phyloP scores from a whole-genome alignment of 2,113 vertebrate genomes.

The Circaetus gallicus region DNA sequence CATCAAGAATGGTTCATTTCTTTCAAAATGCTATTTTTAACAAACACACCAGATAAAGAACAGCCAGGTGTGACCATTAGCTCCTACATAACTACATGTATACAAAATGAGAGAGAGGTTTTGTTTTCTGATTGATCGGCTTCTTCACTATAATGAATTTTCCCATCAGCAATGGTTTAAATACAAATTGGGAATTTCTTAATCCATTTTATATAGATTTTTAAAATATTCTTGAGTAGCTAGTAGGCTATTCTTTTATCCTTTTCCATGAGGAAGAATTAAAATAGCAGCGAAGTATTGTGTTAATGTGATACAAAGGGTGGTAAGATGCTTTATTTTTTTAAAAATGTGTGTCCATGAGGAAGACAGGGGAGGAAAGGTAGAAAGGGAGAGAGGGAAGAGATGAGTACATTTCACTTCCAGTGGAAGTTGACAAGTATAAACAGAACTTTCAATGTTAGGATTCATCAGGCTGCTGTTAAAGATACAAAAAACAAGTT shows the following conservation, averaged over 20 bases:
- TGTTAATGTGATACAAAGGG: background rate
- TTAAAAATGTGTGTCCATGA: background rate
- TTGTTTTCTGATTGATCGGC: background rate
- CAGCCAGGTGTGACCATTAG: background rate
- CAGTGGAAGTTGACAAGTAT: background rate
- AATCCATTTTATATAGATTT: background rate
- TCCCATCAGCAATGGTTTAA: background rate
- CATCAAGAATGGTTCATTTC: background rate
- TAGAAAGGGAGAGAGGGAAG: background rate
- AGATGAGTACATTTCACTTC: background rate
- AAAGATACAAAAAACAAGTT: background rate
- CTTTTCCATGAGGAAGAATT: background rate
- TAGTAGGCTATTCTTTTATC: background rate
- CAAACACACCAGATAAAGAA: background rate
- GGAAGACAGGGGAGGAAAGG: background rate
- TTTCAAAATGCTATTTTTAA: background rate
- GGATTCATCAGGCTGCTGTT: background rate
- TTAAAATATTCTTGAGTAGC: background rate
- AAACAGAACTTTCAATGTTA: background rate
- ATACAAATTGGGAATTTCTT: background rate
- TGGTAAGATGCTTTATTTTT: background rate
- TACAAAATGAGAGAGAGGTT: background rate
- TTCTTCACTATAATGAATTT: background rate
- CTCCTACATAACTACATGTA: background rate
- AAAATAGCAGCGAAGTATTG: background rate